phyloP scores from a whole-genome alignment of 2,113 vertebrate genomes.

The Ageneiosus marmoratus region DNA sequence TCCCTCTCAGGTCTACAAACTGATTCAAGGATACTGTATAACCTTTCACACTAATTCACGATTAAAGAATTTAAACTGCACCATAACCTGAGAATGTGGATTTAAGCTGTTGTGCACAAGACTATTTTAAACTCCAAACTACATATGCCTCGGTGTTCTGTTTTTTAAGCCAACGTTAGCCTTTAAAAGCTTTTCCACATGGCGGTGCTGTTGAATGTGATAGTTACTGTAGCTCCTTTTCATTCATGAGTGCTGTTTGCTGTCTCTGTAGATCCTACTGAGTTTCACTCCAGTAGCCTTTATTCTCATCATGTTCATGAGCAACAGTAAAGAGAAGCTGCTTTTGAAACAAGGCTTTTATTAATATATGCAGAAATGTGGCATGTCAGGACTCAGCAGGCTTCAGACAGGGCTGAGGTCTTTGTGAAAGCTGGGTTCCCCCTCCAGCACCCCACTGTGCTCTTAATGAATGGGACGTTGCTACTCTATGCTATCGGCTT shows the following conservation, averaged over 20 bases:
- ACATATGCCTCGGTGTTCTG: neutral
- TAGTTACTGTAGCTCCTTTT: neutral
- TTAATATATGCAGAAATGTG: neutral
- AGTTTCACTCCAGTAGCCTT: neutral
- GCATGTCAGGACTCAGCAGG: neutral
- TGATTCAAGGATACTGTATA: neutral
- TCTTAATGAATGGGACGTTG: conserved; percentile 63
- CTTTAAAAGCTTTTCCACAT: conserved; percentile 18
- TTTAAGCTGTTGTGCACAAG: neutral
- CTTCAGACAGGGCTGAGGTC: neutral
- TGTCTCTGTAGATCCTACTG: neutral
- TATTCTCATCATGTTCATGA: neutral
- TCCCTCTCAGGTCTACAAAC: neutral
- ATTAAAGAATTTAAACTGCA: neutral
- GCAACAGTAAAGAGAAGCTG: neutral
- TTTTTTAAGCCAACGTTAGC: neutral
- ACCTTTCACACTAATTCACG: no score
- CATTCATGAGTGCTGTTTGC: neutral
- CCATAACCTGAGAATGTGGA: neutral
- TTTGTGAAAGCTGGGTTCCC: conserved; percentile 20
- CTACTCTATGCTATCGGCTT: conserved; percentile 68
- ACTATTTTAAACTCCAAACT: neutral
- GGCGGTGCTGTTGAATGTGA: conserved; percentile 29
- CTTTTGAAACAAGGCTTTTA: neutral
- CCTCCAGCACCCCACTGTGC: conserved; percentile 46